Percentiles rank a stretch among this genome's conserved stretches.
Evolutionary conservation across 2,888 invertebrate species (phyloP).

Genomic region (Leptarthrus brevirostris): DNA sequence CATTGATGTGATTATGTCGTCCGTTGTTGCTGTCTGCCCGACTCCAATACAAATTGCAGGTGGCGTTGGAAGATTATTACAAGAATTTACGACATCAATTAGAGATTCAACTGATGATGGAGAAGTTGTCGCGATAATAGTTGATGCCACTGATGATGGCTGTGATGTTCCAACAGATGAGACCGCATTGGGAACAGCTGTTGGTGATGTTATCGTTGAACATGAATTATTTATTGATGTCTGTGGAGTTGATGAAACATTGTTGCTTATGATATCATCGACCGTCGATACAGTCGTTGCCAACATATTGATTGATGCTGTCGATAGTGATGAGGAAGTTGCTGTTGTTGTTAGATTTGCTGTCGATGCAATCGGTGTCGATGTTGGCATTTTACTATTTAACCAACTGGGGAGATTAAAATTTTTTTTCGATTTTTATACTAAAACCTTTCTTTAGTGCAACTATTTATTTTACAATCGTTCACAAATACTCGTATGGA

Average conservation of each 20-base stretch:
- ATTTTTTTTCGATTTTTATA: not conserved
- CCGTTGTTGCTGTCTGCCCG: slow-evolving; percentile 36
- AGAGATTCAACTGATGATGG: slow-evolving; percentile 49
- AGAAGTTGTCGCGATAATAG: slow-evolving; percentile 30
- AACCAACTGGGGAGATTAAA: not conserved
- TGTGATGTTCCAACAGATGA: slow-evolving; percentile 39
- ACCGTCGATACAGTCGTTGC: slow-evolving; percentile 44
- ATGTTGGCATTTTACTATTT: slow-evolving; percentile 45
- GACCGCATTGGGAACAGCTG: slow-evolving; percentile 13
- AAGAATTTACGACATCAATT: slow-evolving; percentile 46
- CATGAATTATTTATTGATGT: slow-evolving; percentile 38
- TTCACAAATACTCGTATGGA: slow-evolving; percentile 21
- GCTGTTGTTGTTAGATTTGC: slow-evolving; percentile 11
- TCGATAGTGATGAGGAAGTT: not conserved
- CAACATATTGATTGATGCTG: slow-evolving; percentile 49
- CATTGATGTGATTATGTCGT: slow-evolving; percentile 46
- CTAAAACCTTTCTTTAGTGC: not conserved
- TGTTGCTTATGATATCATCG: slow-evolving; percentile 50
- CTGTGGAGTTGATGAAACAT: slow-evolving; percentile 40
- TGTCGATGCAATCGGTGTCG: slow-evolving; percentile 35
- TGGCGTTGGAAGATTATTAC: slow-evolving; percentile 49
- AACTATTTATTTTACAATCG: not conserved
- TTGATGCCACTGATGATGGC: slow-evolving; percentile 18
- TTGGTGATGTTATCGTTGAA: slow-evolving; percentile 22
- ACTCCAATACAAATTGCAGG: slow-evolving; percentile 52